These are phyloP conservation scores for Notoglanidium macrostoma DNA, from an alignment of 2,797 vertebrate species.

Conservation along the genomic window DNA sequence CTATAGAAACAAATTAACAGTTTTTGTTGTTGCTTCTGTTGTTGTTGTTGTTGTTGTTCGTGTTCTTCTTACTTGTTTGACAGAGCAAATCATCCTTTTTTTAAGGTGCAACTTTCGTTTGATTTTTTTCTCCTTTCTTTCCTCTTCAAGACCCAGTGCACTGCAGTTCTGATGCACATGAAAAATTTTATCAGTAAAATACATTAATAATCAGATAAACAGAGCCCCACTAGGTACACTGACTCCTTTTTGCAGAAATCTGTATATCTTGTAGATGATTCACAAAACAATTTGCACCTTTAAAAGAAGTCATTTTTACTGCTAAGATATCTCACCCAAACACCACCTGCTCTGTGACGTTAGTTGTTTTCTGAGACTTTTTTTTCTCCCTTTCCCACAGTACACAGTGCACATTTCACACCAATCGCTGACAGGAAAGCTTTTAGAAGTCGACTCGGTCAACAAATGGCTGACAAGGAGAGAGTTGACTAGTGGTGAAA, in stretches of 20 bases:
- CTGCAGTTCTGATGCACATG: background rate
- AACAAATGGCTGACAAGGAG: constrained; percentile 9
- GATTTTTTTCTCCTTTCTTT: background rate
- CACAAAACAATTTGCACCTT: no score
- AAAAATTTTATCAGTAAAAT: background rate
- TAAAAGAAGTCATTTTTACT: background rate
- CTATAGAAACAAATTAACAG: background rate
- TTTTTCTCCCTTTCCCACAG: background rate
- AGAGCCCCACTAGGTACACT: background rate
- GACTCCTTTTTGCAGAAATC: background rate
- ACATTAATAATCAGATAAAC: background rate
- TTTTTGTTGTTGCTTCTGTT: background rate
- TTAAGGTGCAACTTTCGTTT: no score
- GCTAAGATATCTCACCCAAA: background rate
- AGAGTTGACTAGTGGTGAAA: background rate
- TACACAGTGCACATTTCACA: background rate
- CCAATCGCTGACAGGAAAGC: background rate
- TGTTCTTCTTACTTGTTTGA: background rate
- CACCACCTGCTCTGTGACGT: no score
- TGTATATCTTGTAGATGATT: background rate
- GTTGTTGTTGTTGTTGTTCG: background rate
- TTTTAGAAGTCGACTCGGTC: background rate
- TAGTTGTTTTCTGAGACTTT: no score
- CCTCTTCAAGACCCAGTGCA: background rate
- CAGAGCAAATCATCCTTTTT: background rate